Evolutionary conservation across 2,113 vertebrate species (phyloP).

Genomic region (Alosa alosa): DNA sequence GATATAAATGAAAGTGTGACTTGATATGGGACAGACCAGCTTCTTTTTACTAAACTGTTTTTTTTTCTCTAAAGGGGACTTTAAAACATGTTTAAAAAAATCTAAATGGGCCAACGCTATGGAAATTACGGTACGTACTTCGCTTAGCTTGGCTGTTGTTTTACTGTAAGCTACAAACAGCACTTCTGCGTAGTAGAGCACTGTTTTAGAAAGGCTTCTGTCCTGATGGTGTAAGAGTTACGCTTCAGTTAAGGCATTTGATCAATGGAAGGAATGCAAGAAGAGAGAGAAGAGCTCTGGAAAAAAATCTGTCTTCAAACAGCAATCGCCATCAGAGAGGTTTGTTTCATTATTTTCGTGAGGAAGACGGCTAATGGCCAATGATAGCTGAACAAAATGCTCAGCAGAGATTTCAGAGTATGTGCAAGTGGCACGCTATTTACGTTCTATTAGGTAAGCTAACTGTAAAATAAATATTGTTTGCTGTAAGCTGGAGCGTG

Average conservation of each 20-base stretch:
- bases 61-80: neutral
- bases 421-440: neutral
- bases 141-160: neutral
- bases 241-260: slow-evolving; percentile 13
- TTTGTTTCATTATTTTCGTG: neutral
- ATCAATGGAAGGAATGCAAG: slow-evolving; percentile 5
- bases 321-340: neutral
- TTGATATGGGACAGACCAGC: neutral
- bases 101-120: neutral
- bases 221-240: neutral
- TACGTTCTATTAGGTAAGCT: neutral
- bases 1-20: neutral
- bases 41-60: neutral
- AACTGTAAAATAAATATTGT: neutral
- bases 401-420: neutral
- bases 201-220: neutral
- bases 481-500: neutral
- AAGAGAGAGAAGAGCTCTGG: neutral
- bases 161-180: slow-evolving; percentile 12
- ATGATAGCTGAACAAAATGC: neutral
- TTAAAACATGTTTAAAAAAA: neutral
- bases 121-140: neutral
- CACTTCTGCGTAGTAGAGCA: neutral
- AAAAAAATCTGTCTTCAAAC: neutral
- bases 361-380: neutral